Evolutionary conservation across 2,888 invertebrate genomes (phyloP).

Genomic region (Apamea monoglypha): DNA sequence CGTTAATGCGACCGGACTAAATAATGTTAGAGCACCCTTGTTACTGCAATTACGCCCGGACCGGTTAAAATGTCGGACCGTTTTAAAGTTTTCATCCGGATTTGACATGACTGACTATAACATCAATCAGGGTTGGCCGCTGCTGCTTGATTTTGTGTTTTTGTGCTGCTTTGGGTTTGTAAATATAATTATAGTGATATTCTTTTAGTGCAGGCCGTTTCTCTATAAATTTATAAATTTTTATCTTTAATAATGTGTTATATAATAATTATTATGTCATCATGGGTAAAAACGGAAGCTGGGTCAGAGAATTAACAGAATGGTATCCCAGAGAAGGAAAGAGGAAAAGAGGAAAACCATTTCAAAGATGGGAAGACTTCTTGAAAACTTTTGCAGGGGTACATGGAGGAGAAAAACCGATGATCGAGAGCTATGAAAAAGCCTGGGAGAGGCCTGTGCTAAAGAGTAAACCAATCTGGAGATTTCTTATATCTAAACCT

Average conservation of each 20-base stretch:
- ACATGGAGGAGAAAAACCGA: too few relatives aligned
- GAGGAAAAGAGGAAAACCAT: not conserved
- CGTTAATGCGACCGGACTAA: conserved; percentile 86
- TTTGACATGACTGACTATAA: conserved; percentile 81
- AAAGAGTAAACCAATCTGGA: not conserved
- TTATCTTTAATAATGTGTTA: not conserved
- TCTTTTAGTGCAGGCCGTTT: not conserved
- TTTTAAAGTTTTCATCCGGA: conserved; percentile 83
- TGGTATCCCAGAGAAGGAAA: not conserved
- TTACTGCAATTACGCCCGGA: conserved; percentile 85
- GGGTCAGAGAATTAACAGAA: not conserved
- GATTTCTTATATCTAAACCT: not conserved
- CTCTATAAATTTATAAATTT: not conserved
- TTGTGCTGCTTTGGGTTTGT: not conserved
- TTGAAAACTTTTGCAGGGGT: not conserved
- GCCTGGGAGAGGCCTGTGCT: too few relatives aligned
- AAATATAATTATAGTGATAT: not conserved
- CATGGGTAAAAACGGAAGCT: not conserved
- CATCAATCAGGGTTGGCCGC: conserved; percentile 79
- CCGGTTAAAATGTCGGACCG: conserved; percentile 80
- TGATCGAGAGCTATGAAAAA: too few relatives aligned
- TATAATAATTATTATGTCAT: not conserved
- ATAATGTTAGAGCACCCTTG: conserved; percentile 89
- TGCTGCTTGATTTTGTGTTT: conserved; percentile 70
- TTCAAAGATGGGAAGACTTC: not conserved